phyloP scores from a whole-genome alignment of 1,140 invertebrate species.

The Cecropterus lyciades region DNA sequence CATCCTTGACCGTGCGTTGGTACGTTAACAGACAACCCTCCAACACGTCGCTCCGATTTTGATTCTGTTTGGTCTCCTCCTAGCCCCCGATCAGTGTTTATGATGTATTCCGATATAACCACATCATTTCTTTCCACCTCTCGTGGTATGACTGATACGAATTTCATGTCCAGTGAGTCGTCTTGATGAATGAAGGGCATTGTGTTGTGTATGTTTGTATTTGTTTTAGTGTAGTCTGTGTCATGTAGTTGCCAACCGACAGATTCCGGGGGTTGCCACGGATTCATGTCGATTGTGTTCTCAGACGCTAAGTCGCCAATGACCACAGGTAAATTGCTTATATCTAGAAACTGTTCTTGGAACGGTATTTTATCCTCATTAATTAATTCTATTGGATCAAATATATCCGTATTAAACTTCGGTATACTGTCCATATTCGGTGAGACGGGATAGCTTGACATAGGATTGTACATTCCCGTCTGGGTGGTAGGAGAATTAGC shows the following conservation, averaged over 20 bases:
- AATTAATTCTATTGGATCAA: conserved; percentile 36
- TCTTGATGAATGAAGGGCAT: conserved; percentile 71
- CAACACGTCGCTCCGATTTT: conserved; percentile 28
- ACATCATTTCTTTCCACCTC: conserved; percentile 67
- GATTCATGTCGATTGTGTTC: conserved; percentile 44
- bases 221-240: conserved; percentile 57
- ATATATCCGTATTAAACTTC: conserved; percentile 52
- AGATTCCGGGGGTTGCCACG: conserved; percentile 49
- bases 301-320: conserved; percentile 65
- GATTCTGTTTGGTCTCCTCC: conserved; percentile 11
- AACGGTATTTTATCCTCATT: conserved; percentile 51
- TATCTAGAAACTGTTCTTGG: conserved; percentile 67
- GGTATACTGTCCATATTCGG: conserved; percentile 52
- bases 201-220: conserved; percentile 59
- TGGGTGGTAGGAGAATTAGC: conserved; percentile 62
- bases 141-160: conserved; percentile 60
- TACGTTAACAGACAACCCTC: conserved; percentile 57
- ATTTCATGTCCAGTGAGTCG: conserved; percentile 69
- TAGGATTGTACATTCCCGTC: conserved; percentile 54
- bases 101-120: conserved; percentile 57
- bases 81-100: conserved; percentile 42
- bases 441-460: conserved; percentile 57
- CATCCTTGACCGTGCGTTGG: conserved; percentile 42
- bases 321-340: conserved; percentile 65
- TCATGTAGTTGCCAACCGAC: conserved; percentile 48